Evolutionary conservation across 2,888 invertebrate species (phyloP).

Genomic region (Tipula unca): DNA sequence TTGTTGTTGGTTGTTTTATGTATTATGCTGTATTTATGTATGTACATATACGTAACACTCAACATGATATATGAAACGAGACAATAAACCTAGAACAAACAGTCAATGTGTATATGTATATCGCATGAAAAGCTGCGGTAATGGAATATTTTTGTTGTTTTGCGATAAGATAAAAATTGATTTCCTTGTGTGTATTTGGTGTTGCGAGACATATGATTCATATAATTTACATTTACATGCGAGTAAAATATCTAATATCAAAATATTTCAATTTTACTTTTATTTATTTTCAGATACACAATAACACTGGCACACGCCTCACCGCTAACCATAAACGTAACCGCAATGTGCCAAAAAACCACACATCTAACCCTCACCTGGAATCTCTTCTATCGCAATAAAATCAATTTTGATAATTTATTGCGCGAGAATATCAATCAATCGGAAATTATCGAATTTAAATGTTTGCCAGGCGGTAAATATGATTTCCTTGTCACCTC

Average conservation of each 20-base stretch:
- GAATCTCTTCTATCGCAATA: not conserved
- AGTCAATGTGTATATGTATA: not conserved
- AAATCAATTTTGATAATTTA: slow-evolving; percentile 15
- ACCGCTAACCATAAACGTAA: slow-evolving; percentile 1
- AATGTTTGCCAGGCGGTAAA: slow-evolving; percentile 37
- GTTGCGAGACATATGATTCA: not conserved
- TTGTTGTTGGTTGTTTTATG: not conserved
- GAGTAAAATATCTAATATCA: not conserved
- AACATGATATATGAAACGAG: not conserved
- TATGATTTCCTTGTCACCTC: slow-evolving; percentile 39
- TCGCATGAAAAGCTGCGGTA: not conserved
- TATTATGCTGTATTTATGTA: not conserved
- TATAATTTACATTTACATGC: not conserved
- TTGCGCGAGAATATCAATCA: not conserved
- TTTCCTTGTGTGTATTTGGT: not conserved
- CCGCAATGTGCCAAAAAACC: not conserved
- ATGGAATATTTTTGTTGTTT: not conserved
- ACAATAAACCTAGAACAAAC: not conserved
- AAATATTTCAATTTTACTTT: not conserved
- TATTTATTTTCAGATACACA: not conserved
- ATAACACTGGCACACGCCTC: not conserved
- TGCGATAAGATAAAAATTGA: not conserved
- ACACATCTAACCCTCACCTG: not conserved
- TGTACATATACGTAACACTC: not conserved
- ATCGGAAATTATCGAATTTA: not conserved